These are phyloP conservation scores for Polyergus mexicanus DNA, from an alignment of 1,140 invertebrate genomes.

Conservation along the genomic window DNA sequence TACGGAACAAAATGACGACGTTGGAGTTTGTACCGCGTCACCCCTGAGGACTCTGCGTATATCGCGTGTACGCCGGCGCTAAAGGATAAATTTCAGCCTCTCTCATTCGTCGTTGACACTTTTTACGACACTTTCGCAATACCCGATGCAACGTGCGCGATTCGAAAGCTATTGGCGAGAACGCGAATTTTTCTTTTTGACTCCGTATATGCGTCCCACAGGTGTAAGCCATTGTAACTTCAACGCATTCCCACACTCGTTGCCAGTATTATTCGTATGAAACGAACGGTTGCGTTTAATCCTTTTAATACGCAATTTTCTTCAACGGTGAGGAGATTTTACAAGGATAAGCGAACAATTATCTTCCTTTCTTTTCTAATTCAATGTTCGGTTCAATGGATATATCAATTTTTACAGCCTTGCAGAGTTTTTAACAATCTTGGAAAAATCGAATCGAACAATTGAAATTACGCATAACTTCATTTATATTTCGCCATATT, in stretches of 20 bases:
- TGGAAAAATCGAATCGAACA: background rate
- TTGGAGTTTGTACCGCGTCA: constrained; percentile 39
- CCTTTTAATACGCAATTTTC: background rate
- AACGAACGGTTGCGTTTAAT: background rate
- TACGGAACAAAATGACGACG: constrained; percentile 74
- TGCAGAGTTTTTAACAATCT: background rate
- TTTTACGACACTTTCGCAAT: constrained; percentile 39
- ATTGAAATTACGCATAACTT: background rate
- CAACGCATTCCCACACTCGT: background rate
- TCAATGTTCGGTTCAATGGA: background rate
- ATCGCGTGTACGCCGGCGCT: background rate
- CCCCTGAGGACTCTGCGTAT: constrained; percentile 1
- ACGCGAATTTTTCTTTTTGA: constrained; percentile 20
- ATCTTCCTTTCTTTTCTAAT: constrained; percentile 15
- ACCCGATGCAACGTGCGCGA: background rate
- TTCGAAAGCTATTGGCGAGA: background rate
- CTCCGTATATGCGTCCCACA: constrained; percentile 15
- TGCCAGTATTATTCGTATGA: background rate
- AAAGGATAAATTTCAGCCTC: constrained; percentile 19
- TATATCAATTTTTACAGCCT: background rate
- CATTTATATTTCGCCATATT: background rate
- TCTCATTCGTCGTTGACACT: background rate
- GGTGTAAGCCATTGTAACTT: constrained; percentile 10
- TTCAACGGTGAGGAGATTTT: background rate
- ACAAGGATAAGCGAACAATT: background rate